Base-by-base conservation (phyloP, 2,113 vertebrate genomes). In the Paradoxurus hermaphroditus region DNA sequence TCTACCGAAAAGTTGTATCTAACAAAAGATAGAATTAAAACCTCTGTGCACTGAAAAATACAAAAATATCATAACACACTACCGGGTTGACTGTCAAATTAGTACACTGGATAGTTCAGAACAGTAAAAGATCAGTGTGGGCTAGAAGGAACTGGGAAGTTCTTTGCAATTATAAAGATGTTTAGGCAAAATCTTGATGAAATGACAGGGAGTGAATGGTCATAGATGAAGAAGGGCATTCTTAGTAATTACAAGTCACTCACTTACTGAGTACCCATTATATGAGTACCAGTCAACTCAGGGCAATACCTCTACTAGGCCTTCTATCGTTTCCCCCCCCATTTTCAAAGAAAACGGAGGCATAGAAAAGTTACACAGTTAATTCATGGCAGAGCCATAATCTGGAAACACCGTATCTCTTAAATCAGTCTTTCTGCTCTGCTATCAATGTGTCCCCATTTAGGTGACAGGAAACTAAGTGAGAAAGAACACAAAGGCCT, bases 11-110 rank as follows among this genome's bases (percentile, higher is more conserved):
- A 78, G 65, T 65, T 59, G 49, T 68, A 95, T 86, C 72, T 78
- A 85, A 94, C 39, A 70, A 82, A 96, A 94, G 56, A 67, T 62
- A 49, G 16, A 72, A 92, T 93, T 81, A 56, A 91, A 79, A 93
- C 70, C 46, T 53, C 46, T 46, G 12, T 46, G 13, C 49, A 41
- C 78, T 70, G 36, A 92, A 41, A 96, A 87, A 73, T 18, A 29
- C 0, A 27, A 16, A 44, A 77, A 59, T 59, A 62, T 77, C 62
- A 83, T 75, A 78, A 91, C 90, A 31, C 75, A n/a, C 73, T 93
- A 68, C 9, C 65, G 95, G 91, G 94, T 95, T 82, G 90, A 95
- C 72, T 86, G n/a, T 39, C n/a, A 85, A 41, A 12, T 72, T 78
- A 89, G 46, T 70, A 86, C 29, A 95, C 34, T 56, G 29, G 36